Conservation (phyloP, 2,888 invertebrate species). For the Trichogramma dendrolimi region DNA sequence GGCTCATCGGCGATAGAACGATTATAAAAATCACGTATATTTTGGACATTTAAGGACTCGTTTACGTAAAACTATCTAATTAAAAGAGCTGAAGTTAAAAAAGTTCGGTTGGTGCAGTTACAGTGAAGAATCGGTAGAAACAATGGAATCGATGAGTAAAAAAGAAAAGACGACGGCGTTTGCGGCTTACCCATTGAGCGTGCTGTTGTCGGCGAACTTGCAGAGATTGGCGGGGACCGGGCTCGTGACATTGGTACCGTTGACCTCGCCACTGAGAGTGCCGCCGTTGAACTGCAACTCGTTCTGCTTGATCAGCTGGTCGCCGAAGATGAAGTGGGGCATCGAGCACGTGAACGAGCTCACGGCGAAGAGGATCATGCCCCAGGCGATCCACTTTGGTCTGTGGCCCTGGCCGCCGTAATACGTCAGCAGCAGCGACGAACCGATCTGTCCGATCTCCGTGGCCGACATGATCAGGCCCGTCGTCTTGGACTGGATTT, state of each 20-base stretch:
- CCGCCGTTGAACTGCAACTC: constrained; percentile 50
- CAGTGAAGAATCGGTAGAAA: no score
- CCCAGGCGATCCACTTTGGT: constrained; percentile 90
- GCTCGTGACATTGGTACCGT: constrained; percentile 39
- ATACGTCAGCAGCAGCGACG: constrained; percentile 81
- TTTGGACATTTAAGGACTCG: constrained; percentile 17
- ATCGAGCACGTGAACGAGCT: constrained; percentile 82
- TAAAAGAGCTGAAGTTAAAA: no score
- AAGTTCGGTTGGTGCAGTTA: no score
- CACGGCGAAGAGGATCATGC: constrained; percentile 82
- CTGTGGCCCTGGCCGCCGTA: constrained; percentile 88
- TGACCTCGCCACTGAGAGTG: constrained; percentile 35
- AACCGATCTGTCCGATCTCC: constrained; percentile 89
- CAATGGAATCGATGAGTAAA: background rate
- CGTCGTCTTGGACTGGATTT: constrained; percentile 86
- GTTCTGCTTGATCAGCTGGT: constrained; percentile 62
- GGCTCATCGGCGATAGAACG: constrained; percentile 1
- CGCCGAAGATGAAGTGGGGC: constrained; percentile 82
- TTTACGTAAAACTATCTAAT: no score
- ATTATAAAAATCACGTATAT: constrained; percentile 17
- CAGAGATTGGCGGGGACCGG: constrained; percentile 46
- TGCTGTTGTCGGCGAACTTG: constrained; percentile 38
- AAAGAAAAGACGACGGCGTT: constrained; percentile 1
- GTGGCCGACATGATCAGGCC: constrained; percentile 86
- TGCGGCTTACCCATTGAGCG: constrained; percentile 39